Evolutionary conservation across 1,140 invertebrate species (phyloP), one percentile per base, ranked within the genome.

Genomic region (Popillia japonica): DNA sequence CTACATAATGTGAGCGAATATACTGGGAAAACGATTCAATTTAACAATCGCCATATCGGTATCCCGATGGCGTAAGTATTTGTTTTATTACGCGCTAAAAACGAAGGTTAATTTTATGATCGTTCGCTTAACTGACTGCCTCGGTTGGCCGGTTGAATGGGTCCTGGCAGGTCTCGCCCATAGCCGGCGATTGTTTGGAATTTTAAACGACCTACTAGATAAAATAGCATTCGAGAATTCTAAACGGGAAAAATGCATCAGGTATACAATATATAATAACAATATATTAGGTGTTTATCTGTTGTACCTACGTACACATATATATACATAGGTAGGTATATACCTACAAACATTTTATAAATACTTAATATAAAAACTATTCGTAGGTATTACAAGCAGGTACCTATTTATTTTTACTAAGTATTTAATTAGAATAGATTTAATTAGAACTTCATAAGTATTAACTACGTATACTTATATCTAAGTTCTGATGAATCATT

Each of bases 11-110:
- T 34, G 27, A 34, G 27, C 27, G 27, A 34, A 34, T 34, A 55
- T 14, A n/a, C 48, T 14, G 14, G 48, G 48, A 14, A 17, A 55
- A 55, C 48, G 48, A 55, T 55, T 55, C 48, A 55, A 14, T 55
- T 55, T 55, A 55, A 55, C 48, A 55, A 55, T 55, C 48, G 48
- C 6, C 14, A 55, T 10, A 34, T 34, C 27, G 27, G 27, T 14
- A 44, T 44, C 48, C 48, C 6, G 17, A n/a, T 55, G 6, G 48
- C 48, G 48, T 17, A 17, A 55, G 48, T 17, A 55, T n/a, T 55
- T 55, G 48, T 55, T 55, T 55, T 55, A 55, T 55, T 55, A 55
- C 48, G 11, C 48, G 48, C 48, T 55, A 55, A 55, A 55, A 55
- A 55, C 14, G 48, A 17, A 17, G 48, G 48, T 55, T 55, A 55